phyloP scores from a whole-genome alignment of 2,797 vertebrate genomes.

The Pristis pectinata region DNA sequence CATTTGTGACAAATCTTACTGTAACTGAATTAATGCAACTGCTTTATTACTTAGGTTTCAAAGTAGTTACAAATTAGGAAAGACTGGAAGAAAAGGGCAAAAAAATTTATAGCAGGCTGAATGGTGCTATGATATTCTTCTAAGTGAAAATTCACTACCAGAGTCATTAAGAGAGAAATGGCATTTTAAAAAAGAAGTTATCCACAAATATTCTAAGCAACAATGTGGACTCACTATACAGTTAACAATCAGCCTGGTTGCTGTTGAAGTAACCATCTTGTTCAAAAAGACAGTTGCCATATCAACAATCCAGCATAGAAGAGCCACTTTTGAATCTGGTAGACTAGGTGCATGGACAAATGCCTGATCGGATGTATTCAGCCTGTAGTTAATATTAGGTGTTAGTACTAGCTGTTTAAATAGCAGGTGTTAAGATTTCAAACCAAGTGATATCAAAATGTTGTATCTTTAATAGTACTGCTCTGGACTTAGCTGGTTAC shows the following conservation, averaged over 20 bases:
- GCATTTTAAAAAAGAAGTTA: neutral
- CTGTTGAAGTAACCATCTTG: neutral
- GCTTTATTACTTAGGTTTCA: no score
- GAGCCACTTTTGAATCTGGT: neutral
- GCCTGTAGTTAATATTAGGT: neutral
- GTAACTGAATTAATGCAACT: neutral
- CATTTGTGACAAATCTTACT: neutral
- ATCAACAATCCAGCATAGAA: neutral
- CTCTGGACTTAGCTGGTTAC: neutral
- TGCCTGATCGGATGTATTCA: neutral
- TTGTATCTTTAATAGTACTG: neutral
- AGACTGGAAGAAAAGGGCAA: neutral
- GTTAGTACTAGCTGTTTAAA: no score
- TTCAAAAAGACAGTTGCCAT: neutral
- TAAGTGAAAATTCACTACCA: neutral
- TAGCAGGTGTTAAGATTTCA: neutral
- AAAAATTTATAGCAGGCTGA: neutral
- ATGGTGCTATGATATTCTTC: neutral
- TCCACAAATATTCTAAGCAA: neutral
- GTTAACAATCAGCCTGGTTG: neutral
- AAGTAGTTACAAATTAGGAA: neutral
- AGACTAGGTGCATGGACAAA: neutral
- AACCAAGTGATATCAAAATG: neutral
- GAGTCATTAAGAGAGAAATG: neutral
- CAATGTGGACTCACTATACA: no score